These are phyloP conservation scores for Columba janthina DNA, from an alignment of 2,113 vertebrate genomes.

Conservation along the genomic window DNA sequence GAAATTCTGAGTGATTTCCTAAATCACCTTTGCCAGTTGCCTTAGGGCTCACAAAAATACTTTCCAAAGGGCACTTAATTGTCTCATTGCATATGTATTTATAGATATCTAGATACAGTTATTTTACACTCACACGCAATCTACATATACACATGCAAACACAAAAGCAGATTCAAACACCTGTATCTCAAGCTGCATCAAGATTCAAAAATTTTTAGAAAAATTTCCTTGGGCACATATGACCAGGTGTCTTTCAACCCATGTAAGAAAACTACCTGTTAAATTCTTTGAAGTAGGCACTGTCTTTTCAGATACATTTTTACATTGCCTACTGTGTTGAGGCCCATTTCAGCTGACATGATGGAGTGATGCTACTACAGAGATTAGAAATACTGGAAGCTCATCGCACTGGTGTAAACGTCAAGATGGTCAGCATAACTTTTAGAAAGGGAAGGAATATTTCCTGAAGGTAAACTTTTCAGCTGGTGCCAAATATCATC, in stretches of 20 bases:
- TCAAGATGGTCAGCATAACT: not conserved
- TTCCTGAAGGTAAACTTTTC: not conserved
- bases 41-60: not conserved
- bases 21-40: not conserved
- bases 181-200: not conserved
- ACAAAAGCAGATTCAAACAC: not conserved
- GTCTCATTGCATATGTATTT: not conserved
- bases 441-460: not conserved
- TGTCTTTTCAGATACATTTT: not conserved
- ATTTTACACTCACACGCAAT: not conserved
- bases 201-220: not conserved
- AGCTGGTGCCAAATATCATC: not conserved
- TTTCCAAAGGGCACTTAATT: not conserved
- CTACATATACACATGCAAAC: not conserved
- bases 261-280: not conserved
- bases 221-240: not conserved
- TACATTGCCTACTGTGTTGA: not conserved
- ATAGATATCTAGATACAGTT: not conserved
- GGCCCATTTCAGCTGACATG: not conserved
- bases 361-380: fast-evolving
- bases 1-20: slow-evolving; percentile 37
- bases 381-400: not conserved
- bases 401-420: not conserved
- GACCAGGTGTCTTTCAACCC: not conserved
- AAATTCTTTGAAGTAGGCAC: not conserved